Percentiles rank a stretch among this genome's conserved stretches.
Conservation (phyloP, 2,797 vertebrate genomes). For the Spinus olivaceus region DNA sequence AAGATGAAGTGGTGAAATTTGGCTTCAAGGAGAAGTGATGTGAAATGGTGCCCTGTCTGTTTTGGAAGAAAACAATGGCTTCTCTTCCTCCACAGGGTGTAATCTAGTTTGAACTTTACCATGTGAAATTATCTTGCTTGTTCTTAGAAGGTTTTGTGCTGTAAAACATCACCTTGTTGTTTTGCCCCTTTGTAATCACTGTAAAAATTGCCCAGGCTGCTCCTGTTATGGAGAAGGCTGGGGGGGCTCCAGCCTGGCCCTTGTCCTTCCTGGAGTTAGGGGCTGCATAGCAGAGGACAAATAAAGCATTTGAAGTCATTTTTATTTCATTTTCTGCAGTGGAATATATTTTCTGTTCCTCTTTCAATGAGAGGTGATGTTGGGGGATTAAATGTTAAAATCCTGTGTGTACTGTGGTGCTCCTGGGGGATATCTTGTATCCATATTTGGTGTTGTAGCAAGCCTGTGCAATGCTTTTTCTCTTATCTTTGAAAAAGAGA, state of each 20-base stretch:
- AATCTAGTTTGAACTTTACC: neutral
- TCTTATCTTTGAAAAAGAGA: neutral
- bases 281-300: fast-evolving
- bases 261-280: neutral
- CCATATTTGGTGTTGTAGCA: neutral
- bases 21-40: neutral
- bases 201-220: fast-evolving
- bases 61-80: neutral
- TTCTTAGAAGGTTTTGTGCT: neutral
- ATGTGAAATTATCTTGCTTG: neutral
- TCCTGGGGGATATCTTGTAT: fast-evolving
- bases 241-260: neutral
- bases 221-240: neutral
- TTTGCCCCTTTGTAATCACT: neutral
- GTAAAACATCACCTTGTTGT: neutral
- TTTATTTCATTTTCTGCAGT: neutral
- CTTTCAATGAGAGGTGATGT: neutral
- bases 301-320: neutral
- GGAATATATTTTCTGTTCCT: neutral
- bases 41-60: neutral
- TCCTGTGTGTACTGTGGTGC: neutral
- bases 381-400: neutral
- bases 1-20: neutral
- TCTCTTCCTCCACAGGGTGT: neutral
- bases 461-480: neutral